phyloP scores from a whole-genome alignment of 2,797 vertebrate genomes.

The Babyrousa celebensis region DNA sequence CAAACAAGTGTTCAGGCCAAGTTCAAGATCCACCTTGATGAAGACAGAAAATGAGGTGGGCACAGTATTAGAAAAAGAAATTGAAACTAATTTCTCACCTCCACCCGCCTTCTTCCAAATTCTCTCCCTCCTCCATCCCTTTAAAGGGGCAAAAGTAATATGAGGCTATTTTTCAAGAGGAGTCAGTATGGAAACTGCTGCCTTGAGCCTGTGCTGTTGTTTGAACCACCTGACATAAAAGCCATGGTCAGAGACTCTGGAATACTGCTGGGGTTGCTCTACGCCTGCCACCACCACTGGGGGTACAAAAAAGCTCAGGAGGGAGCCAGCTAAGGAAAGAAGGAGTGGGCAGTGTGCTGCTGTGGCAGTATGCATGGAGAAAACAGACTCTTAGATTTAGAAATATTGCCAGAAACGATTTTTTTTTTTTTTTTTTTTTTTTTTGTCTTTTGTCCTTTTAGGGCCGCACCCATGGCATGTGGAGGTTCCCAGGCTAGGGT shows the following conservation, averaged over 20 bases:
- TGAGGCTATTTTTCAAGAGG: background rate
- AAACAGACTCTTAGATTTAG: background rate
- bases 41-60: conserved; percentile 17
- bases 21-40: conserved; percentile 24
- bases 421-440: too few relatives aligned
- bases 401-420: background rate
- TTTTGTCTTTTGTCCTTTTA: too few relatives aligned
- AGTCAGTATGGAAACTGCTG: background rate
- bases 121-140: background rate
- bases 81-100: background rate
- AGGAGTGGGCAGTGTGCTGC: background rate
- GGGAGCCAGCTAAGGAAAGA: background rate
- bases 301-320: background rate
- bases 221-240: accelerated
- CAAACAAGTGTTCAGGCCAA: conserved; percentile 19
- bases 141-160: background rate
- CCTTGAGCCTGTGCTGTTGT: background rate
- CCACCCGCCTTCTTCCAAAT: background rate
- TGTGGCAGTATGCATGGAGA: background rate
- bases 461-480: too few relatives aligned
- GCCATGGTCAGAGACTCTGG: background rate
- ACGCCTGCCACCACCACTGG: background rate
- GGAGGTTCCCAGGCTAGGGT: too few relatives aligned
- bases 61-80: background rate
- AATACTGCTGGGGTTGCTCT: background rate